Evolutionary conservation across 1,140 invertebrate genomes (phyloP), one percentile per base, ranked within the genome.

Genomic region (Drosophila baimaii): DNA sequence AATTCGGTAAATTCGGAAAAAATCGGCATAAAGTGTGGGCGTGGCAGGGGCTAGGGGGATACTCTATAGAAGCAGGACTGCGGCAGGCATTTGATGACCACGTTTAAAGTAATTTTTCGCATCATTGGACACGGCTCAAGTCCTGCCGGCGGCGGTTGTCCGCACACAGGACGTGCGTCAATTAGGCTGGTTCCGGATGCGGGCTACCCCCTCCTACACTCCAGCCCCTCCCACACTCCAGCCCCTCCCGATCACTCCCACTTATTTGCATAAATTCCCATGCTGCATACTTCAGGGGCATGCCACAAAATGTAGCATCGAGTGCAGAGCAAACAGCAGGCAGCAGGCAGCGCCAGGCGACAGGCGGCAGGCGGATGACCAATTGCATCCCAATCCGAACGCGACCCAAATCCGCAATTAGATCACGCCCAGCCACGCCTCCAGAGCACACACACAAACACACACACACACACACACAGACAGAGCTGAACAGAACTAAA

Each of bases 21-120:
- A 27, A 7, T 21, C 8, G 23, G 41, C 9, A 19, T 15, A 21
- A 21, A 17, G 23, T 29, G 47, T 29, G 46, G 46, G 23, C 8
- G 46, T 27, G 23, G 43, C 12, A 17, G 17, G 15, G 12, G 12
- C 1, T 4, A 33, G 3, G 12, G 8, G n/a, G n/a, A n/a, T n/a
- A n/a, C n/a, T n/a, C n/a, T n/a, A n/a, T n/a, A n/a, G n/a, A n/a
- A n/a, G n/a, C 3, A 4, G 12, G 31, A 19, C 47, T 51, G 27
- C 19, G 31, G 31, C 31, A 12, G 43, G 9, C 21, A 39, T 52
- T 41, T 19, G 39, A 44, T 44, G 54, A 39, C 56, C 71, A 47
- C 65, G 75, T 88, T 79, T 82, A 64, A 86, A 82, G 78, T 70
- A 76, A 86, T 86, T 85, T 86, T 86, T 56, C 70, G 65, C 79